Percentiles rank a stretch among this genome's conserved stretches.
phyloP scores from a whole-genome alignment of 2,888 invertebrate genomes.

The Papilio demoleus region DNA sequence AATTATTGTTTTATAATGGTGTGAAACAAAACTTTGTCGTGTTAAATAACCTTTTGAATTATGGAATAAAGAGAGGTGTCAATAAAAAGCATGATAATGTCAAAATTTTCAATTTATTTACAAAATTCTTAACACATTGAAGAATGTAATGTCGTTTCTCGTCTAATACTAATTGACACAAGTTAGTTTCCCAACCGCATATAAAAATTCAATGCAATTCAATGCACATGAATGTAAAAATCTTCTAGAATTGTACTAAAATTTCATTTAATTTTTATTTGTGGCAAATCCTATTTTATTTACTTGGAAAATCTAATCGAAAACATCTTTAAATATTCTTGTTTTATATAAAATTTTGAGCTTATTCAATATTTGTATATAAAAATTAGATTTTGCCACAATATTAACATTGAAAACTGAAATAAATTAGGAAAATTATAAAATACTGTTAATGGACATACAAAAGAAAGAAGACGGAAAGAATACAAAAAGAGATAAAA shows the following conservation, averaged over 20 bases:
- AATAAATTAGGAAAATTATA: conserved; percentile 5
- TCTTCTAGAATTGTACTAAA: conserved; percentile 37
- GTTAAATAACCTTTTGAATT: too few species aligned
- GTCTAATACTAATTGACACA: conserved; percentile 47
- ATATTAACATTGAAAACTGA: background rate
- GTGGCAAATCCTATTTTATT: background rate
- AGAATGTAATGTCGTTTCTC: conserved; percentile 29
- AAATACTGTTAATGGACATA: background rate
- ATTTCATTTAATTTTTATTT: conserved; percentile 4
- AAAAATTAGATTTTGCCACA: conserved; percentile 2
- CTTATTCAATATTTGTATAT: background rate
- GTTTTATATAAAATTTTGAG: conserved; percentile 8
- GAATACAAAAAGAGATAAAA: too few species aligned
- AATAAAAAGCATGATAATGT: conserved; percentile 43
- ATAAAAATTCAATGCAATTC: conserved; percentile 7
- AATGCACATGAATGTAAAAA: conserved; percentile 3
- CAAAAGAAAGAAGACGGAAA: too few species aligned
- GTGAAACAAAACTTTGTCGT: too few species aligned
- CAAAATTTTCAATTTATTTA: conserved; percentile 65
- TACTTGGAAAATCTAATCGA: background rate
- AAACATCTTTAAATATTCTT: background rate
- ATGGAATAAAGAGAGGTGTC: background rate
- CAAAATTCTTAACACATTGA: conserved; percentile 49
- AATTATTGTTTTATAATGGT: too few species aligned
- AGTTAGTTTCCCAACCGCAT: background rate